These are phyloP conservation scores for Andrena flavipes DNA, from an alignment of 2,888 invertebrate species.

Conservation along the genomic window DNA sequence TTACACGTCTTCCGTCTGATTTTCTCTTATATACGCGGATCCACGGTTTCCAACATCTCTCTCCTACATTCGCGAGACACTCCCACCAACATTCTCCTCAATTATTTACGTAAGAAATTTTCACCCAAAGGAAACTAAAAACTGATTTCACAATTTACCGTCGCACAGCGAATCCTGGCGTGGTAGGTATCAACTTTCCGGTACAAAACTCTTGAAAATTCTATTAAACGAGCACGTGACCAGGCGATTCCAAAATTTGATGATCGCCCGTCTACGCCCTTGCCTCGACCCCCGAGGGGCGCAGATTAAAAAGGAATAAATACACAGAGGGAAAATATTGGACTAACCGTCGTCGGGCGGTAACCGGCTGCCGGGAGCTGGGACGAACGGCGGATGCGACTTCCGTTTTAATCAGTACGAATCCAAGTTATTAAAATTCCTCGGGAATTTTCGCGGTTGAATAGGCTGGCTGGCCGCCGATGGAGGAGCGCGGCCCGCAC, in stretches of 20 bases:
- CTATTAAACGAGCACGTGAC: neutral
- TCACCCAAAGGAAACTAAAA: too few relatives aligned
- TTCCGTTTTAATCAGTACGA: constrained; percentile 75
- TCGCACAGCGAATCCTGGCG: too few relatives aligned
- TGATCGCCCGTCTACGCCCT: neutral
- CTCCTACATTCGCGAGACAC: neutral
- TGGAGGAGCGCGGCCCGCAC: constrained; percentile 27
- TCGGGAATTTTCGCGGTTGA: constrained; percentile 72
- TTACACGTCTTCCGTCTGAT: neutral
- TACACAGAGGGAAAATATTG: constrained; percentile 57
- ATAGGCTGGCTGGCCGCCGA: constrained; percentile 54
- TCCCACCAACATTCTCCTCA: neutral
- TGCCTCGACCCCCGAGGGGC: neutral
- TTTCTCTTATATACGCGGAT: neutral
- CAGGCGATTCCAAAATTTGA: neutral
- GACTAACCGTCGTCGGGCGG: constrained; percentile 31
- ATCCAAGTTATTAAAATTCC: constrained; percentile 75
- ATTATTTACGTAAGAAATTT: too few relatives aligned
- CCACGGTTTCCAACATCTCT: neutral
- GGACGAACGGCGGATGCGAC: constrained; percentile 60
- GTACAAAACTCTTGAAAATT: too few relatives aligned
- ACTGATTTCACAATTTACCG: too few relatives aligned
- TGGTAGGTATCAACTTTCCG: too few relatives aligned
- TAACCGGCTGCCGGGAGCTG: constrained; percentile 11
- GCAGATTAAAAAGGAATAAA: constrained; percentile 39